These are phyloP conservation scores for Anniella stebbinsi DNA, from an alignment of 2,797 vertebrate genomes.

Conservation along the genomic window DNA sequence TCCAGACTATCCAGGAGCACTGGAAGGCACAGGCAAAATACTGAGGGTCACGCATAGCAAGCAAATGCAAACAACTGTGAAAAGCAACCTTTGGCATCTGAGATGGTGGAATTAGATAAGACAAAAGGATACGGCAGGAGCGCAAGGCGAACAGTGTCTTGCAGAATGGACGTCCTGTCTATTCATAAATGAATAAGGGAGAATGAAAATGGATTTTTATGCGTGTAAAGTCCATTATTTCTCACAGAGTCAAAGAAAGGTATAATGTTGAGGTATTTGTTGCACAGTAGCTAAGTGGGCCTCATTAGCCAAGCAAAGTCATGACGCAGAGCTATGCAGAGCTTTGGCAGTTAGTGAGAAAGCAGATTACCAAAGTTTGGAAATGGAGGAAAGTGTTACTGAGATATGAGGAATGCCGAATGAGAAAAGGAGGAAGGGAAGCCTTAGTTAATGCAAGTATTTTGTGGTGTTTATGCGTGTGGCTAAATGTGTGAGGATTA, in stretches of 20 bases:
- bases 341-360: not conserved
- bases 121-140: conserved; percentile 76
- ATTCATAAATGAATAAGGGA: conserved; percentile 59
- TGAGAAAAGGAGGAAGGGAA: not conserved
- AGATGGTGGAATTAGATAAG: conserved; percentile 79
- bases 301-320: conserved; percentile 17
- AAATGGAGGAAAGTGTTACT: not conserved
- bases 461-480: not conserved
- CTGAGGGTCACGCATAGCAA: conserved; percentile 77
- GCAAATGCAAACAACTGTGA: conserved; percentile 75
- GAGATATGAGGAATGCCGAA: not conserved
- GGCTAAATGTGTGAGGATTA: not conserved
- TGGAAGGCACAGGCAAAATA: conserved; percentile 75
- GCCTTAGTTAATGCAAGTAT: not conserved
- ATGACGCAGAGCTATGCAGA: not conserved
- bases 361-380: not conserved
- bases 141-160: not conserved
- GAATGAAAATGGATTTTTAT: conserved; percentile 58
- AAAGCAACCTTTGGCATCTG: conserved; percentile 75
- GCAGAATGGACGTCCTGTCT: conserved; percentile 23
- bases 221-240: conserved; percentile 40
- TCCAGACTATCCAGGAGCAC: conserved; percentile 58
- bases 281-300: conserved; percentile 54
- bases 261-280: conserved; percentile 44
- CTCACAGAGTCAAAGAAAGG: conserved; percentile 38